These are phyloP conservation scores for Neopipo cinnamomea DNA, from an alignment of 2,113 vertebrate genomes.

Conservation along the genomic window DNA sequence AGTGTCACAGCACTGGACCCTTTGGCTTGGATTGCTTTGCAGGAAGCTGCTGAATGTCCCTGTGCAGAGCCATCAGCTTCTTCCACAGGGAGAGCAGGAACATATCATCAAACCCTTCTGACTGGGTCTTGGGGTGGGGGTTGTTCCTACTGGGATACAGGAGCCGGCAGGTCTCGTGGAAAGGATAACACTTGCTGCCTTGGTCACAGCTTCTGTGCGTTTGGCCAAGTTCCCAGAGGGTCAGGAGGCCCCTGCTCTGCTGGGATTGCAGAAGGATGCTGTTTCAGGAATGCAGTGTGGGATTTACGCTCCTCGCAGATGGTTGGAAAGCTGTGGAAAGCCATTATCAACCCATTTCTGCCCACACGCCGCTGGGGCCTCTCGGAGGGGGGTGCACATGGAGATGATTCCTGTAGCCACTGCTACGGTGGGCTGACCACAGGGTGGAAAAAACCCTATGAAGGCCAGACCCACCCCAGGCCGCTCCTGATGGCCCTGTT, in stretches of 20 bases:
- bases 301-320: background rate
- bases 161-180: background rate
- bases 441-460: background rate
- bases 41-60: background rate
- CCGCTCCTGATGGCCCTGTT: fast-evolving
- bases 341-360: background rate
- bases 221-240: background rate
- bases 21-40: background rate
- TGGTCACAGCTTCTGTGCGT: background rate
- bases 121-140: no score
- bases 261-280: background rate
- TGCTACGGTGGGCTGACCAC: background rate
- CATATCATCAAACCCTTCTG: background rate
- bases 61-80: background rate
- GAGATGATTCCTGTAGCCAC: background rate
- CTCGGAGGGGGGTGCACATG: background rate
- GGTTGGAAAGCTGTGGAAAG: background rate
- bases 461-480: background rate
- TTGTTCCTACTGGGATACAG: background rate
- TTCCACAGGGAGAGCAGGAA: background rate
- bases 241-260: background rate
- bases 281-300: background rate
- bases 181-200: background rate
- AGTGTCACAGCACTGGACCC: fast-evolving
- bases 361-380: background rate